phyloP scores from a whole-genome alignment of 1,140 invertebrate species.

The Steinernema khuongi region DNA sequence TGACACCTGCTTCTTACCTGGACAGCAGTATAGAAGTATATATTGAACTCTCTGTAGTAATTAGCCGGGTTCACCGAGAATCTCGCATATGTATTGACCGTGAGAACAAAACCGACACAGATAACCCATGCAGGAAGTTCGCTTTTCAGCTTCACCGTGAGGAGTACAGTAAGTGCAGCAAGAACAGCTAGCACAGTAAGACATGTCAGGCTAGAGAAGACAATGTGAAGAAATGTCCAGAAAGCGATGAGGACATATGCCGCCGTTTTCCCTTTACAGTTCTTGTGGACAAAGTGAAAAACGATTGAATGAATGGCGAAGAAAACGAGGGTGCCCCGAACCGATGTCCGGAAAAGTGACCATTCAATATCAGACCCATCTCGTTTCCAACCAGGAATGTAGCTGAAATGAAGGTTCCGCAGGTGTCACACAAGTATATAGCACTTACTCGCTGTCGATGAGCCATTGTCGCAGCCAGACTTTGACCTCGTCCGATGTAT shows the following conservation, averaged over 20 bases:
- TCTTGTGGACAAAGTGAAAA: not conserved
- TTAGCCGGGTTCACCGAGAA: slow-evolving; percentile 17
- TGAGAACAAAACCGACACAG: slow-evolving; percentile 29
- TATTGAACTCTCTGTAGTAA: slow-evolving; percentile 44
- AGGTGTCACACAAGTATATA: slow-evolving; percentile 1
- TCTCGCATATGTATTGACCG: slow-evolving; percentile 25
- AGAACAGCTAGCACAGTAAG: slow-evolving; percentile 25
- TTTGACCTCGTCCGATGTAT: slow-evolving; percentile 18
- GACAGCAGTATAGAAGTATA: slow-evolving; percentile 38
- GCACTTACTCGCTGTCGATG: slow-evolving; percentile 25
- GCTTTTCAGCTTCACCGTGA: not conserved
- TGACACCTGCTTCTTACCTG: slow-evolving; percentile 23
- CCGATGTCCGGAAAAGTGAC: slow-evolving; percentile 23
- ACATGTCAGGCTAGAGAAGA: slow-evolving; percentile 26
- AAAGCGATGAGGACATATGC: slow-evolving; percentile 11
- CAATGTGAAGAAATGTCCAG: slow-evolving; percentile 15
- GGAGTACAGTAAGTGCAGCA: slow-evolving; percentile 6
- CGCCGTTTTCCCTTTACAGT: not conserved
- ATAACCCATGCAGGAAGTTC: slow-evolving; percentile 29
- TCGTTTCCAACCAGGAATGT: slow-evolving; percentile 21
- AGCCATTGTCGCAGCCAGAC: slow-evolving; percentile 34
- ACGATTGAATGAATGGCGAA: not conserved
- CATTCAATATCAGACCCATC: slow-evolving; percentile 33
- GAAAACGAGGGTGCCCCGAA: not conserved
- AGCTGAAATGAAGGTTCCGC: slow-evolving; percentile 20